These are phyloP conservation scores for Eptatretus atami DNA, from an alignment of 2,797 vertebrate genomes.

Conservation along the genomic window DNA sequence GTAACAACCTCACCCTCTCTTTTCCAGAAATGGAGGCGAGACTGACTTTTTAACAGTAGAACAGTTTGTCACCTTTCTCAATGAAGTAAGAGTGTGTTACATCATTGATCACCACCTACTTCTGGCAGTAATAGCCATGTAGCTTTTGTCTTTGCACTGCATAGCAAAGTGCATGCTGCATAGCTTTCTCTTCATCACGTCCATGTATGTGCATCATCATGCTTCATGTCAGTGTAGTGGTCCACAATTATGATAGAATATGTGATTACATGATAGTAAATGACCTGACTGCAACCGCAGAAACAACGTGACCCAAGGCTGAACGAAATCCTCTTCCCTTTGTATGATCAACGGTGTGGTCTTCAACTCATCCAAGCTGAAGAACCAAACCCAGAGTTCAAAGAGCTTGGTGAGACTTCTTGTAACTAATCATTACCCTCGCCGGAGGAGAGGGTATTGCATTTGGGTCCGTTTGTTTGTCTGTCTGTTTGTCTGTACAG, in stretches of 20 bases:
- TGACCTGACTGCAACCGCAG: constrained; percentile 20
- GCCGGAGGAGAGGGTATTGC: no score
- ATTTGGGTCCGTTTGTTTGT: no score
- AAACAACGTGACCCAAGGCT: constrained; percentile 80
- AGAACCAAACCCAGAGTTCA: constrained; percentile 49
- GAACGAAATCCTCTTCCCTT: constrained; percentile 96
- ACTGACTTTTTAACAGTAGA: constrained; percentile 99
- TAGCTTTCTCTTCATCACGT: no score
- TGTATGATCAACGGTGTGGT: constrained; percentile 76
- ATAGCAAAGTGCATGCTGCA: no score
- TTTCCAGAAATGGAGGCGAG: constrained; percentile 99
- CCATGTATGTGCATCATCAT: neutral
- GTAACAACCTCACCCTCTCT: constrained; percentile 16
- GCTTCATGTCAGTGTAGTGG: neutral
- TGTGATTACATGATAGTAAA: neutral
- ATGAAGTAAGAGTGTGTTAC: constrained; percentile 99
- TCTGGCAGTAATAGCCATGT: no score
- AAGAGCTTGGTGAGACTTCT: constrained; percentile 38
- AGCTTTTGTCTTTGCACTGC: no score
- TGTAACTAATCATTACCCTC: no score
- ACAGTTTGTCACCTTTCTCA: constrained; percentile 99
- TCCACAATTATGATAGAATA: neutral
- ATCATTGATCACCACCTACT: constrained; percentile 14
- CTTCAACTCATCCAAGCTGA: constrained; percentile 86
- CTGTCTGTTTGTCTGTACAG: no score